A percentile compares a stretch with the other conserved stretches of the same genome.
phyloP scores from a whole-genome alignment of 2,888 invertebrate species.

The Polydrusus cervinus region DNA sequence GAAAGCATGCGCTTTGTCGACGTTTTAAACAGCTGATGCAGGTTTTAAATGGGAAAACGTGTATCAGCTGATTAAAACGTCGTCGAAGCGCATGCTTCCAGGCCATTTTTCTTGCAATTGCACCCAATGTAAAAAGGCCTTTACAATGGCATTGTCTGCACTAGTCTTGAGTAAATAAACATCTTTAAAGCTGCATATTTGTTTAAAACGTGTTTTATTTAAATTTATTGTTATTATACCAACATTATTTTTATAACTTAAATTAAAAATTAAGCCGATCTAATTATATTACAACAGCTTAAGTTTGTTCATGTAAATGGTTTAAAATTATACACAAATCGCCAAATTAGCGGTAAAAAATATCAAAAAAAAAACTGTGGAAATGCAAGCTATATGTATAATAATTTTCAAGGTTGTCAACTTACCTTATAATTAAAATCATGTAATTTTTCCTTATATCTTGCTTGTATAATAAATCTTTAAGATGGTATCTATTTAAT shows the following conservation, averaged over 20 bases:
- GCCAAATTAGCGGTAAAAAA: not conserved
- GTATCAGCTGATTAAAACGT: too few species aligned
- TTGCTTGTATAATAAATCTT: too few species aligned
- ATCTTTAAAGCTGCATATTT: not conserved
- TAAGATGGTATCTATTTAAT: too few species aligned
- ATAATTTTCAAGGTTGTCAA: not conserved
- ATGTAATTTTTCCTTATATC: too few species aligned
- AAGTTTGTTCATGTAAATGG: not conserved
- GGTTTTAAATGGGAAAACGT: too few species aligned
- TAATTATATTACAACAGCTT: not conserved
- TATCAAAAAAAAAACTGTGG: not conserved
- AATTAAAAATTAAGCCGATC: conserved; percentile 3
- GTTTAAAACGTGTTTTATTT: not conserved
- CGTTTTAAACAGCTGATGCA: too few species aligned
- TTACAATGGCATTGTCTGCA: not conserved
- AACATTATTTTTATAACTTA: not conserved
- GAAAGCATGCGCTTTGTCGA: too few species aligned
- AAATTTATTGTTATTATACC: not conserved
- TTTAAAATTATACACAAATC: not conserved
- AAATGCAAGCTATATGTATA: not conserved
- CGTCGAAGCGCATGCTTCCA: too few species aligned
- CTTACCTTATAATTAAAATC: not conserved
- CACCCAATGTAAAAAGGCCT: too few species aligned
- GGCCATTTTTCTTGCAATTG: too few species aligned
- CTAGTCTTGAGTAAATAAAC: too few species aligned